Evolutionary conservation across 2,113 vertebrate genomes (phyloP).

Genomic region (Setophaga kirtlandii): DNA sequence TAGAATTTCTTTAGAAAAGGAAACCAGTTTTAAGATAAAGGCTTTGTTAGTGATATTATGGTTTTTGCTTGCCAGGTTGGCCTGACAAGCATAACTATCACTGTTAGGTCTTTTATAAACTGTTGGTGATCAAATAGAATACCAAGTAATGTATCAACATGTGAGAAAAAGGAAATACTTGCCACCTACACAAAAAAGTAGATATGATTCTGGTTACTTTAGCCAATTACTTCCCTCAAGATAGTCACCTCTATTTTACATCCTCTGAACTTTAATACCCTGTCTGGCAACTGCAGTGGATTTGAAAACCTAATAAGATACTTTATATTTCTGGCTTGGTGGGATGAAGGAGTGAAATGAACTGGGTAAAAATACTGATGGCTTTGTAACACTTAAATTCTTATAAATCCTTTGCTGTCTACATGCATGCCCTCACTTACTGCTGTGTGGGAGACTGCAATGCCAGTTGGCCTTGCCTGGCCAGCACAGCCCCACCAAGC

Average conservation of each 20-base stretch:
- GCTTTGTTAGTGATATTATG: neutral
- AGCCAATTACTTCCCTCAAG: neutral
- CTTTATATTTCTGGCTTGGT: neutral
- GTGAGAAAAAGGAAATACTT: neutral
- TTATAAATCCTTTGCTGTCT: neutral
- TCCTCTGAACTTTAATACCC: neutral
- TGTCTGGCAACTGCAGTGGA: neutral
- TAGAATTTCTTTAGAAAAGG: neutral
- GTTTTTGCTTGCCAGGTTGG: neutral
- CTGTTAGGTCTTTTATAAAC: neutral
- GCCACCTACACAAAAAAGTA: neutral
- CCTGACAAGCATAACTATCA: neutral
- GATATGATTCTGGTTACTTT: neutral
- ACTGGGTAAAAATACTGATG: neutral
- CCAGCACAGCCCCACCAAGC: neutral
- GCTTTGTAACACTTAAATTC: neutral
- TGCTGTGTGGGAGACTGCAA: neutral
- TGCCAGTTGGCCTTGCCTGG: neutral
- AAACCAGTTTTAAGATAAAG: neutral
- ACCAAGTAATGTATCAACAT: neutral
- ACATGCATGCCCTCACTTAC: neutral
- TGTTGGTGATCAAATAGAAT: neutral
- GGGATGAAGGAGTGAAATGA: neutral
- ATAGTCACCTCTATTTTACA: neutral
- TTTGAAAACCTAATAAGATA: neutral